phyloP scores from a whole-genome alignment of 2,113 vertebrate genomes.

The Oreochromis niloticus region DNA sequence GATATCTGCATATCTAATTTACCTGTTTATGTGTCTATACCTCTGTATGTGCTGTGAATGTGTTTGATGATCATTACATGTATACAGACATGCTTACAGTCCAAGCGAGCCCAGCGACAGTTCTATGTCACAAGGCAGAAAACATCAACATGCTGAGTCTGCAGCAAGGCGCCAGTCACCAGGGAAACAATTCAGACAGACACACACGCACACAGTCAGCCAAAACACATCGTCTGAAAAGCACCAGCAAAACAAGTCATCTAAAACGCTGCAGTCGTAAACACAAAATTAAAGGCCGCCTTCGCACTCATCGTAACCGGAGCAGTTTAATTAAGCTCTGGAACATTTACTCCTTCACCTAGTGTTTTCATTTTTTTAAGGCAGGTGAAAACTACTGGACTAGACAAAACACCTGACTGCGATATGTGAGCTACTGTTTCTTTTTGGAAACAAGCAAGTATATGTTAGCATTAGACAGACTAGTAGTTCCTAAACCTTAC shows the following conservation, averaged over 20 bases:
- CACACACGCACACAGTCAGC: constrained; percentile 21
- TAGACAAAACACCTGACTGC: neutral
- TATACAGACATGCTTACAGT: neutral
- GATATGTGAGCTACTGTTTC: neutral
- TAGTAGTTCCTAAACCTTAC: neutral
- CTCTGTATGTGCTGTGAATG: neutral
- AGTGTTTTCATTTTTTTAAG: neutral
- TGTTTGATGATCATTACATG: neutral
- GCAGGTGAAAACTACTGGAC: neutral
- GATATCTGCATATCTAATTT: neutral
- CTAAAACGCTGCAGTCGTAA: constrained; percentile 45
- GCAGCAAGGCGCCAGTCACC: constrained; percentile 59
- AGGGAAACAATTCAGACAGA: constrained; percentile 55
- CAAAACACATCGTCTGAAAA: constrained; percentile 51
- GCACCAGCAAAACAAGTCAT: constrained; percentile 39
- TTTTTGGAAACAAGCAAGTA: neutral
- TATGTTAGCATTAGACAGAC: neutral
- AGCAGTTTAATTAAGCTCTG: constrained; percentile 3
- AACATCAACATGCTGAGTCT: constrained; percentile 67
- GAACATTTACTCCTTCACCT: neutral
- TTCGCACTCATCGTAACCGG: neutral
- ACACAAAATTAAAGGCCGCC: constrained; percentile 16
- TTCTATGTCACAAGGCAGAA: constrained; percentile 58
- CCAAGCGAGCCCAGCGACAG: constrained; percentile 17
- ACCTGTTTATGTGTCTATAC: neutral